Evolutionary conservation across 1,140 invertebrate species (phyloP), one percentile per base, ranked within the genome.

Genomic region (Dufourea novaeangliae): DNA sequence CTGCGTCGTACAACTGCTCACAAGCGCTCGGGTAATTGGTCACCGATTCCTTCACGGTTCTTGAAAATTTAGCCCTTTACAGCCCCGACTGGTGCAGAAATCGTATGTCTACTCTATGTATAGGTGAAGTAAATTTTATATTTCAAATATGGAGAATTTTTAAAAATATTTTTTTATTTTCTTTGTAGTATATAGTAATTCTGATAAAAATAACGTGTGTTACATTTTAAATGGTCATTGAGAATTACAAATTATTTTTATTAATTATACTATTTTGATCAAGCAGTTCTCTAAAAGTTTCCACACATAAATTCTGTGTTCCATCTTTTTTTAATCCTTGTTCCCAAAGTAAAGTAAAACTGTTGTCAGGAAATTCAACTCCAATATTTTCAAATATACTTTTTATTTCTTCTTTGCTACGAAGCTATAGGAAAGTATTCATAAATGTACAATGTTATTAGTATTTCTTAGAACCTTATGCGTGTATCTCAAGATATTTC

Each of bases 271-370:
- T 17, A 50, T 32, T 52, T 32, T 37, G 10, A 20, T 67, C 75
- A 27, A 78, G 57, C 8, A 83, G 22, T 14, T 54, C 14, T n/a
- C 3, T 29, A 63, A 84, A 84, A 22, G 54, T 79, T 75, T 83
- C 54, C 17, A 84, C n/a, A 6, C 59, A 79, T 10, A 79, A 37
- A n/a, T 41, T 27, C 0, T n/a, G 34, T 5, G 46, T 52, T n/a
- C 66, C 22, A 27, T 64, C 32, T 17, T 66, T 75, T 29, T 39
- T 10, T 27, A 44, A n/a, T 50, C 32, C 77, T 71, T 84, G 10
- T 29, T 79, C 25, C 82, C 77, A 84, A 67, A 83, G 14, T 1
- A 22, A 27, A 41, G 83, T 67, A 1, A 83, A 84, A 12, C 3
- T 79, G 4, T 83, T 10, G 27, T 83, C 20, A 6, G 71, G 12